Percentiles rank a stretch among this genome's conserved stretches.
Evolutionary conservation across 2,888 invertebrate species (phyloP).

Genomic region (Sialis fuliginosa): DNA sequence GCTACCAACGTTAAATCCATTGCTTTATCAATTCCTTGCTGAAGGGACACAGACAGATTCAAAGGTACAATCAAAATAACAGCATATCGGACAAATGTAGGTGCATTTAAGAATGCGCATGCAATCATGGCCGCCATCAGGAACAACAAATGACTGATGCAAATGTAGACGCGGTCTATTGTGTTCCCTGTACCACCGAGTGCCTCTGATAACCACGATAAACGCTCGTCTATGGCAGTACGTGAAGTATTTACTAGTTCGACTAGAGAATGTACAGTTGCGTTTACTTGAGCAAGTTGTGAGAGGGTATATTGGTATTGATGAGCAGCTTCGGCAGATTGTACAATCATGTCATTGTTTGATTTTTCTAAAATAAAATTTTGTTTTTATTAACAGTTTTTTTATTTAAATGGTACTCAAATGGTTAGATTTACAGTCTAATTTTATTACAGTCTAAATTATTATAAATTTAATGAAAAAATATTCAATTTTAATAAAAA

Average conservation of each 20-base stretch:
- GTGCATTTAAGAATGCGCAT: constrained; percentile 22
- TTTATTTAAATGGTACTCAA: too few species aligned
- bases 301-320: constrained; percentile 30
- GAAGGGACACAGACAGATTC: constrained; percentile 20
- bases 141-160: constrained; percentile 21
- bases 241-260: constrained; percentile 19
- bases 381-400: neutral
- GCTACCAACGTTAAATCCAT: constrained; percentile 15
- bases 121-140: constrained; percentile 21
- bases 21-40: constrained; percentile 14
- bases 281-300: constrained; percentile 32
- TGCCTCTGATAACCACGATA: constrained; percentile 19
- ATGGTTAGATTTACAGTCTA: too few species aligned
- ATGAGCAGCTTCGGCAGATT: constrained; percentile 26
- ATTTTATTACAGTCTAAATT: too few species aligned
- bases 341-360: constrained; percentile 24
- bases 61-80: constrained; percentile 18
- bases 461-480: too few species aligned
- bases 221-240: constrained; percentile 20
- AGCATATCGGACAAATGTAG: constrained; percentile 16
- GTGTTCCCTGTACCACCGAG: constrained; percentile 23
- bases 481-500: too few species aligned
- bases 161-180: constrained; percentile 20
- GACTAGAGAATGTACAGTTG: constrained; percentile 26
- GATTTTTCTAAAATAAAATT: constrained; percentile 20